These are phyloP conservation scores for Sialis lutaria DNA, from an alignment of 2,888 invertebrate genomes.

Conservation along the genomic window DNA sequence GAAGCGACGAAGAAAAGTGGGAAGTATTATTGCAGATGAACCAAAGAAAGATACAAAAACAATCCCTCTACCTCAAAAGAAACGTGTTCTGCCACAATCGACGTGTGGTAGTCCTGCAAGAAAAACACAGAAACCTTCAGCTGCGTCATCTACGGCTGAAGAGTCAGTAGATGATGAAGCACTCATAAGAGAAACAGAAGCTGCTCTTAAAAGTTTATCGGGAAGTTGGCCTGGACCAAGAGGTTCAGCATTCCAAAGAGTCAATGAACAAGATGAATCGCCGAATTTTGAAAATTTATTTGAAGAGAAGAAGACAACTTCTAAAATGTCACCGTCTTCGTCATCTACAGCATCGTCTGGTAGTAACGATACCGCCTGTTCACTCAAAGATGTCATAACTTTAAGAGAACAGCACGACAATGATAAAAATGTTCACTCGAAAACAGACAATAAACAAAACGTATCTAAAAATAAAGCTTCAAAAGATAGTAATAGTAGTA, in stretches of 20 bases:
- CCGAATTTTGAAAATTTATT: constrained; percentile 72
- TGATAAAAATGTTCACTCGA: constrained; percentile 9
- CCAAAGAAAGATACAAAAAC: constrained; percentile 21
- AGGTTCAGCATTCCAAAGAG: constrained; percentile 39
- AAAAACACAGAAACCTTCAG: constrained; percentile 13
- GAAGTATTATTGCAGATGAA: constrained; percentile 20
- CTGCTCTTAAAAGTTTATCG: constrained; percentile 70
- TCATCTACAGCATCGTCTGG: constrained; percentile 37
- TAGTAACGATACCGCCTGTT: constrained; percentile 39
- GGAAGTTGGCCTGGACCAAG: constrained; percentile 67
- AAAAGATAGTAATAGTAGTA: background rate
- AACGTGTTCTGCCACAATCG: constrained; percentile 28
- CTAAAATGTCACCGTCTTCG: constrained; percentile 45
- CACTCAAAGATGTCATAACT: constrained; percentile 46
- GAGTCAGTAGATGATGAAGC: constrained; percentile 51
- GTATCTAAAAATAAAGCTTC: background rate
- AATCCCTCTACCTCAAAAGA: constrained; percentile 36
- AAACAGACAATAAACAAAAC: constrained; percentile 11
- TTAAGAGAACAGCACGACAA: constrained; percentile 20
- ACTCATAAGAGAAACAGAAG: constrained; percentile 73
- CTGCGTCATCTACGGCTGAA: constrained; percentile 18
- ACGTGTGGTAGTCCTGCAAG: constrained; percentile 19
- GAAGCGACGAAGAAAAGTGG: constrained; percentile 30
- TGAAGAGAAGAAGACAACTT: constrained; percentile 57
- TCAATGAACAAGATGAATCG: constrained; percentile 50